phyloP scores from a whole-genome alignment of 1,140 invertebrate species.

The Scaptodrosophila lebanonensis region DNA sequence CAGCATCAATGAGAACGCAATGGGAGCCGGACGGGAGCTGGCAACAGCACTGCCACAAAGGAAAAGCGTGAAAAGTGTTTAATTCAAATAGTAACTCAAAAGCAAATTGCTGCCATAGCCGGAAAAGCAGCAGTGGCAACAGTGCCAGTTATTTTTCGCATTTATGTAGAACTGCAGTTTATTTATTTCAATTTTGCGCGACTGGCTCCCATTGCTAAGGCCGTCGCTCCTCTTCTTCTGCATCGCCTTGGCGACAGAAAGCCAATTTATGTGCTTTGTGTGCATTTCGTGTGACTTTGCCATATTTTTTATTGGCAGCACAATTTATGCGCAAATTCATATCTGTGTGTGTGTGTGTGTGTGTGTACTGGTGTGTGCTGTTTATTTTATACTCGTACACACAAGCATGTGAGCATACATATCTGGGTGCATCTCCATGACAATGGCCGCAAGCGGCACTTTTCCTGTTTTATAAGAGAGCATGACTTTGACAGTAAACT shows the following conservation, averaged over 20 bases:
- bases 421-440: slow-evolving; percentile 1
- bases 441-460: slow-evolving; percentile 1
- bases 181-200: slow-evolving; percentile 40
- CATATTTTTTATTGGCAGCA: slow-evolving; percentile 56
- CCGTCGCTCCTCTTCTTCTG: slow-evolving; percentile 5
- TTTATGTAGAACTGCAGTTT: slow-evolving; percentile 11
- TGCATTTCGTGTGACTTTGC: slow-evolving; percentile 41
- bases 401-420: not conserved
- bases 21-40: slow-evolving; percentile 5
- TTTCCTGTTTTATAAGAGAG: no score
- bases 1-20: not conserved
- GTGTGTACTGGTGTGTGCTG: slow-evolving; percentile 5
- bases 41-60: slow-evolving; percentile 32
- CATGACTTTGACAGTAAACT: no score
- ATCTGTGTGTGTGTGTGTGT: slow-evolving; percentile 1
- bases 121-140: slow-evolving; percentile 28
- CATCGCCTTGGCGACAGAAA: slow-evolving; percentile 54
- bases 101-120: slow-evolving; percentile 17
- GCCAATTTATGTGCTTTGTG: slow-evolving; percentile 54
- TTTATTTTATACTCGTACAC: not conserved
- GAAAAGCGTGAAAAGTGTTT: slow-evolving; percentile 48
- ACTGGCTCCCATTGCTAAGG: not conserved
- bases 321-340: slow-evolving; percentile 48
- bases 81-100: slow-evolving; percentile 50
- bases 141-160: slow-evolving; percentile 5